Base-by-base conservation (phyloP, 2,113 vertebrate species). In the Tringa solitaria region DNA sequence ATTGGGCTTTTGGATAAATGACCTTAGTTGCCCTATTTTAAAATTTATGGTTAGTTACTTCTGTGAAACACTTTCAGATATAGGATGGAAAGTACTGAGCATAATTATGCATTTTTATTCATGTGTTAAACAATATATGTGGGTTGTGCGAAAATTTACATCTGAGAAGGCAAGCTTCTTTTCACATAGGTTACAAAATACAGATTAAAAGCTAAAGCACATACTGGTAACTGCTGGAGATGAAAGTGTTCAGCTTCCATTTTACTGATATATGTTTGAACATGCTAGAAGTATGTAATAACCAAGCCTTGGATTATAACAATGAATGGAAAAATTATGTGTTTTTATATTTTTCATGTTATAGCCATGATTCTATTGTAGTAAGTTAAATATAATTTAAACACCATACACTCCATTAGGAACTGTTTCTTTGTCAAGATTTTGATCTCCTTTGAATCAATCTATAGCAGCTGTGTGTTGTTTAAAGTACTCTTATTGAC, bases 161-260 rank as follows among this genome's bases (percentile, higher is more conserved):
- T 81, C 15, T 81, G 69, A 86, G 35, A 48, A 56, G 35, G 53
- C 50, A 93, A 87, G 56, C 24, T 64, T 91, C 75, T 92, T 91
- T 85, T 89, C 78, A 93, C 37, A 43, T 20, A 57, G 45, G 61
- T 63, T 79, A 51, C 51, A 86, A 89, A 92, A 85, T 24, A 30
- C 24, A 68, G 76, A 45, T 89, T 39, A 67, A 68, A 82, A 73
- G 33, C 26, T 84, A 67, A 91, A 18, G 50, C 53, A 96, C 84
- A 97, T 97, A 98, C 97, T 98, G 96, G 95, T 97, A 98, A 97
- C 96, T 98, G 96, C 97, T 97, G 96, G 95, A 97, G 95, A 95
- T 91, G 96, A 97, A 84, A 56, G n/a, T 17, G 46, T 35, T 82
- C 69, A 98, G 91, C 95, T 98, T 98, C 94, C 94, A 98, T 95